phyloP scores from a whole-genome alignment of 2,888 invertebrate species.

The Fragum whitleyi region DNA sequence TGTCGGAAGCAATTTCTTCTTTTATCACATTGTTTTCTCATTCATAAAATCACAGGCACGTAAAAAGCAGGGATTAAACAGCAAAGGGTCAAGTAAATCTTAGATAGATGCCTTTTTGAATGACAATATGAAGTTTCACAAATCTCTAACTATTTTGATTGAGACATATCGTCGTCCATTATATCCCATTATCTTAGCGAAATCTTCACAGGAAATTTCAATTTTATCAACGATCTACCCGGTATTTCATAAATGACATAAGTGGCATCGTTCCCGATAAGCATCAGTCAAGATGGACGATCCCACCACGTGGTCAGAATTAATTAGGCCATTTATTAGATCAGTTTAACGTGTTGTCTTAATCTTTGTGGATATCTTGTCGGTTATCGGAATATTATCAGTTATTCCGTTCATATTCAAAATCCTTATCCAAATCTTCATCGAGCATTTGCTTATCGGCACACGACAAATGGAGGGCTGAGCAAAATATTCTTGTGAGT shows the following conservation, averaged over 20 bases:
- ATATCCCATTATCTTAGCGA: slow-evolving; percentile 9
- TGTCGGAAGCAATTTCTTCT: neutral
- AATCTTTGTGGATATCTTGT: slow-evolving; percentile 16
- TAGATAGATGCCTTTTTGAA: too few species aligned
- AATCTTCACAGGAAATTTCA: slow-evolving; percentile 26
- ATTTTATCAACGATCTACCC: slow-evolving; percentile 45
- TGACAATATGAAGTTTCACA: too few species aligned
- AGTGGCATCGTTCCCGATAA: slow-evolving; percentile 41
- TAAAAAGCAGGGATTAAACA: neutral
- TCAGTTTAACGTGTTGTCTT: slow-evolving; percentile 21
- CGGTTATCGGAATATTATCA: slow-evolving; percentile 1
- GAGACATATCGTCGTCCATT: slow-evolving; percentile 20
- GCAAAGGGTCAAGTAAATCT: neutral
- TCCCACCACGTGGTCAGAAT: slow-evolving; percentile 39
- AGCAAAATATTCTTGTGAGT: too few species aligned
- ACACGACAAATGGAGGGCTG: too few species aligned
- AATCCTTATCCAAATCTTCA: too few species aligned
- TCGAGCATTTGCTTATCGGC: too few species aligned
- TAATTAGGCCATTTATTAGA: slow-evolving; percentile 30
- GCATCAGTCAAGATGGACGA: slow-evolving; percentile 55
- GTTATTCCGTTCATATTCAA: neutral
- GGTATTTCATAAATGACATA: slow-evolving; percentile 40
- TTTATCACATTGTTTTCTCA: neutral
- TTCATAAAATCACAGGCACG: neutral
- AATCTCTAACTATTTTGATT: slow-evolving; percentile 1